These are phyloP conservation scores for Cirrhinus molitorella DNA, from an alignment of 2,797 vertebrate genomes.

Conservation along the genomic window DNA sequence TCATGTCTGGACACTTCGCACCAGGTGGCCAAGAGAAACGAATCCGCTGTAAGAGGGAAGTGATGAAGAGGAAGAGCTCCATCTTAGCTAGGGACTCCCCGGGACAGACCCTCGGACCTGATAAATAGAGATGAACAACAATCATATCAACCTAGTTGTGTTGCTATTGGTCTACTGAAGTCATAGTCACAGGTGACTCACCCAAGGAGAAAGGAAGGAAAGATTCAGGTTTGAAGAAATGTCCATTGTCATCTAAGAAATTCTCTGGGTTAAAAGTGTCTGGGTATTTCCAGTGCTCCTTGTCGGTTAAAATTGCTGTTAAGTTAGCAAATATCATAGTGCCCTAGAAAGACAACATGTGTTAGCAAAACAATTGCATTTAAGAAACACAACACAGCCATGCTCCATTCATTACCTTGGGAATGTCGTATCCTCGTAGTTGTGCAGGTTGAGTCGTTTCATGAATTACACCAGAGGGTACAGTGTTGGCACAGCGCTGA, in stretches of 20 bases:
- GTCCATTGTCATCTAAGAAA: constrained; percentile 55
- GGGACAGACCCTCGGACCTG: constrained; percentile 61
- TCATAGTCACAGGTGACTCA: not conserved
- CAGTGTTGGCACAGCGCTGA: constrained; percentile 57
- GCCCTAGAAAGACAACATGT: constrained; percentile 39
- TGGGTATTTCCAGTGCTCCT: constrained; percentile 62
- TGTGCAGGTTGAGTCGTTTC: constrained; percentile 40
- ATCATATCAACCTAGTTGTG: not conserved
- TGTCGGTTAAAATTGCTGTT: constrained; percentile 50
- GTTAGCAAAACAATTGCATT: not conserved
- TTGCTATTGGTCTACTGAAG: not conserved
- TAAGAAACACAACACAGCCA: not conserved
- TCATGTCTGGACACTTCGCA: constrained; percentile 21
- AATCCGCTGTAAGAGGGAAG: constrained; percentile 54
- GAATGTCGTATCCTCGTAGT: constrained; percentile 56
- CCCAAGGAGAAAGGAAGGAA: constrained; percentile 61
- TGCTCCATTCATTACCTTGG: constrained; percentile 38
- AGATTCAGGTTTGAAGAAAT: constrained; percentile 51
- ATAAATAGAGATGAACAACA: not conserved
- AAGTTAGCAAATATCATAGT: constrained; percentile 49
- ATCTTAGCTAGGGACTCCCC: constrained; percentile 57
- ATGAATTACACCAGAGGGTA: constrained; percentile 37
- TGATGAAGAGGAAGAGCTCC: constrained; percentile 63
- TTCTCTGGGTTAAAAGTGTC: constrained; percentile 61
- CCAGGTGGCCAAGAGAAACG: constrained; percentile 58